A percentile compares a stretch with the other conserved stretches of the same genome.
Evolutionary conservation across 2,797 vertebrate genomes (phyloP).

Genomic region (Tadarida brasiliensis): DNA sequence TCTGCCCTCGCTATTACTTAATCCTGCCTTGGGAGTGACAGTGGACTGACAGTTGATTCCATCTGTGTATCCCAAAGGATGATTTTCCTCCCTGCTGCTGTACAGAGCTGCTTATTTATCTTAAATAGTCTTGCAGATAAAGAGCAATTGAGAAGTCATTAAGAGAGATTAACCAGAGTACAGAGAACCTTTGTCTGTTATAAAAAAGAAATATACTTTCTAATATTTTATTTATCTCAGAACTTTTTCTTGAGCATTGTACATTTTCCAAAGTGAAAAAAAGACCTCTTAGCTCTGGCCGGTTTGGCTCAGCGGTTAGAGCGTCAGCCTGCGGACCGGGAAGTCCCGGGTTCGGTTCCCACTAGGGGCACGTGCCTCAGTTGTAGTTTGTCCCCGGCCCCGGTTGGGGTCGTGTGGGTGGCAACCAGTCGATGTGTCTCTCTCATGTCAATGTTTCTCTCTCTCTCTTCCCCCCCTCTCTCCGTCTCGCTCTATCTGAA

Average conservation of each 20-base stretch:
- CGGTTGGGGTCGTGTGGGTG: no score
- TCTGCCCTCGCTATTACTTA: conserved; percentile 26
- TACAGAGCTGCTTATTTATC: conserved; percentile 14
- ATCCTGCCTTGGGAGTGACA: not conserved
- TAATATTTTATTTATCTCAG: conserved; percentile 47
- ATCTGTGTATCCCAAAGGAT: not conserved
- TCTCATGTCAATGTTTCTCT: no score
- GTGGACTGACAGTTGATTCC: not conserved
- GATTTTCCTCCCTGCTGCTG: not conserved
- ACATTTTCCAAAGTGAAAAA: conserved; percentile 44
- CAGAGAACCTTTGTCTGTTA: not conserved
- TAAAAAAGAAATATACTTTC: conserved; percentile 4
- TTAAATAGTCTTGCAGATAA: not conserved
- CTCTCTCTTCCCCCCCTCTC: no score
- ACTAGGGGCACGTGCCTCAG: no score
- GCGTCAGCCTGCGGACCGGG: no score
- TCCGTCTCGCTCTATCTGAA: no score
- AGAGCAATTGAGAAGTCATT: not conserved
- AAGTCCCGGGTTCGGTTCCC: no score
- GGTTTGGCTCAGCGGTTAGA: no score
- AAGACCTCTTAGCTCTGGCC: not conserved
- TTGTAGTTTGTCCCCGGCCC: no score
- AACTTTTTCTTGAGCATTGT: conserved; percentile 16
- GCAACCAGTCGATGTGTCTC: no score
- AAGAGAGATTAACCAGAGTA: not conserved